Evolutionary conservation across 1,140 invertebrate species (phyloP).

Genomic region (Ruditapes philippinarum): DNA sequence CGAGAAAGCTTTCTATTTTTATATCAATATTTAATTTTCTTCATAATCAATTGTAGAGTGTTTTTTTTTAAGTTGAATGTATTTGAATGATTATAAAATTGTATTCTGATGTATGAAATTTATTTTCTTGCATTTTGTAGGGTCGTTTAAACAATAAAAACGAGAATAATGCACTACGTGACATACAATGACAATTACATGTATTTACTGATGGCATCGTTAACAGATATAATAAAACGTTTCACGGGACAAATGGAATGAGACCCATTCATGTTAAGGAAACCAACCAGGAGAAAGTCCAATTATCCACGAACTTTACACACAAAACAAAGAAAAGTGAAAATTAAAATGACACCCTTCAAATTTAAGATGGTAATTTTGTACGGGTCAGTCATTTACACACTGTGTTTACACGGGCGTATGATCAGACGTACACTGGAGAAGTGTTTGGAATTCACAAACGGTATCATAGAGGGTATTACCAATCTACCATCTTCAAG

Average conservation of each 20-base stretch:
- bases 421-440: constrained; percentile 62
- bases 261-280: no score
- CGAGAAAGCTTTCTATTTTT: no score
- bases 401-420: constrained; percentile 54
- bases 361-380: constrained; percentile 62
- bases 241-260: no score
- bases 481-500: no score
- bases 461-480: constrained; percentile 36
- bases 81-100: no score
- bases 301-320: neutral
- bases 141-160: neutral
- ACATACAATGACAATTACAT: constrained; percentile 10
- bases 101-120: no score
- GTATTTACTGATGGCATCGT: neutral
- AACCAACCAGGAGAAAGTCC: constrained; percentile 5
- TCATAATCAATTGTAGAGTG: neutral
- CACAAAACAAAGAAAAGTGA: neutral
- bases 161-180: constrained; percentile 16
- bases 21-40: no score
- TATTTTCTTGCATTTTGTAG: no score
- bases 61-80: neutral
- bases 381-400: constrained; percentile 82
- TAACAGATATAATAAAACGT: neutral
- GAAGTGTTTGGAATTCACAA: constrained; percentile 59
- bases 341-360: constrained; percentile 1